Evolutionary conservation across 2,888 invertebrate species (phyloP), one percentile per base, ranked within the genome.

Genomic region (Trichacis sp.): DNA sequence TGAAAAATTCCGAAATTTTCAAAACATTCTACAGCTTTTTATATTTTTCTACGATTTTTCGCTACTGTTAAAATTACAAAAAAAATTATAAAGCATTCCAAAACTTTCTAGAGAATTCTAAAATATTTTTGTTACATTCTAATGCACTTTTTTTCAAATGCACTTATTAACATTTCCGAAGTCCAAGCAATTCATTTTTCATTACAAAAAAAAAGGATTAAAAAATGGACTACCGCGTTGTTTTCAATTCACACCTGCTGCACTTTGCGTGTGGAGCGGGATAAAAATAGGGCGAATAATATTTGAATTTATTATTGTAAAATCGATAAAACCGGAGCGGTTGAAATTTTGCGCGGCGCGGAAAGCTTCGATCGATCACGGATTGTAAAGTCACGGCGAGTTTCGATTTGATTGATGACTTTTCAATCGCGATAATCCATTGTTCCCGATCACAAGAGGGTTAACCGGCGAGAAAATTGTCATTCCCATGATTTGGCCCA

Each of bases 341-440:
- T 29, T 51, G 33, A 55, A 51, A 60, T 62, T 45, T 18, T 24
- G 40, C 42, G 49, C 50, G 15, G 20, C 43, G 12, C 17, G 40
- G 17, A 38, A 11, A 18, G 20, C 18, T 14, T 3, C 68, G 57
- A 70, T 70, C 70, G 56, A 70, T 70, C 70, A 69, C 33, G 46
- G 11, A 45, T 64, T 66, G 48, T 59, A 70, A 70, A 53, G 68
- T 70, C 51, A 56, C 64, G 59, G 56, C 50, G 57, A 50, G 58
- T 46, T 50, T 52, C 48, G 50, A 57, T 57, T 59, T 71, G 71
- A 71, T 71, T 58, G 71, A 71, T 71, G 49, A 65, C 69, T 71
- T 71, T 69, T 56, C 71, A 71, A 71, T 71, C 67, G 60, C 57
- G 57, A 70, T 62, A 51, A 64, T 49, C 49, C 53, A 65, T 68